Conservation (phyloP, 2,113 vertebrate species). For the Rhombomys opimus region DNA sequence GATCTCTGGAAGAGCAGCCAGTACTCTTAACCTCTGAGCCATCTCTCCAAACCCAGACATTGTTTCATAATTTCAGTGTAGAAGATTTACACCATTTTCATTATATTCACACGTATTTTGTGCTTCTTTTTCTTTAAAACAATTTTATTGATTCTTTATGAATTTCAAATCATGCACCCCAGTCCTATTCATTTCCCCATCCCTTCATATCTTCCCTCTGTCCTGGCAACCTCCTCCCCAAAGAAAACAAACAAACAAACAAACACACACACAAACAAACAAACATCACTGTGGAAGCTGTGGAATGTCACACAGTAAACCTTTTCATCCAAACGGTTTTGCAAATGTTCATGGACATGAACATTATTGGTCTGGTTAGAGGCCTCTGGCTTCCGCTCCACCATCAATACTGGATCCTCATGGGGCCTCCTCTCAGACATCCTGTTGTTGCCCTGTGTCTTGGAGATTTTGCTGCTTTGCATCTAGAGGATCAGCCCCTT, state of each 20-base stretch:
- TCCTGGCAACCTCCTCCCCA: neutral
- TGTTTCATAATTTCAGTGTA: constrained; percentile 30
- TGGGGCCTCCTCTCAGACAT: no score
- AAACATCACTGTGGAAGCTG: neutral
- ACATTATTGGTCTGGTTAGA: neutral
- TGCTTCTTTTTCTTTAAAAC: neutral
- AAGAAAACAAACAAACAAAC: neutral
- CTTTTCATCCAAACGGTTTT: neutral
- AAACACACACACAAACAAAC: no score
- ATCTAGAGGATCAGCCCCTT: neutral
- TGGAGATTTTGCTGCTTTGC: no score
- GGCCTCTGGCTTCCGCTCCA: neutral
- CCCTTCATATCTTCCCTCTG: neutral
- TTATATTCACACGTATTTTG: neutral
- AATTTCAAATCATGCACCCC: neutral
- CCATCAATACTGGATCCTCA: no score
- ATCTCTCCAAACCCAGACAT: neutral
- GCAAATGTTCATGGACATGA: neutral
- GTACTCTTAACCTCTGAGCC: no score
- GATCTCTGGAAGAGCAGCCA: no score
- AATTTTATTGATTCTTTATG: neutral
- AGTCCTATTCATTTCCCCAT: neutral
- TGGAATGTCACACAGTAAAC: neutral
- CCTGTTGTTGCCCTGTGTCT: no score
- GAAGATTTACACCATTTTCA: neutral